A percentile compares a stretch with the other conserved stretches of the same genome.
Evolutionary conservation across 1,140 invertebrate species (phyloP).

Genomic region (Drosophila carrolli): DNA sequence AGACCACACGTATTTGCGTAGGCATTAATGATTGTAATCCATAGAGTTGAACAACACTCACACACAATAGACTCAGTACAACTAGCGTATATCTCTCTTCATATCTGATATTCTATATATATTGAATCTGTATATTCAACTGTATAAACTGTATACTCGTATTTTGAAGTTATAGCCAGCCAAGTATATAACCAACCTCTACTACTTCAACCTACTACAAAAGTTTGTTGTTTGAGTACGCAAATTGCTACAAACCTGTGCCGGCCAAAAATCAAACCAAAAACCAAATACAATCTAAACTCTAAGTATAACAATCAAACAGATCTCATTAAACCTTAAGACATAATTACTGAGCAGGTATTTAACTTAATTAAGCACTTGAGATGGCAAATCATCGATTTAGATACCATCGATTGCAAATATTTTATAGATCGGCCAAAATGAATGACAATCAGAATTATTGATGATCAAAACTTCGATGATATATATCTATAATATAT

Average conservation of each 20-base stretch:
- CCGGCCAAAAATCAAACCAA: slow-evolving; percentile 69
- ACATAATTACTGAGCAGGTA: slow-evolving; percentile 63
- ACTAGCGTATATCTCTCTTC: slow-evolving; percentile 31
- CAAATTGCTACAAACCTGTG: slow-evolving; percentile 81
- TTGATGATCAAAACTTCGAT: too few relatives aligned
- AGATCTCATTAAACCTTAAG: slow-evolving; percentile 59
- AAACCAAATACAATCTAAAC: slow-evolving; percentile 60
- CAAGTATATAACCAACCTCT: slow-evolving; percentile 65
- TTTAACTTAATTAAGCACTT: slow-evolving; percentile 64
- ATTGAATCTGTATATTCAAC: slow-evolving; percentile 58
- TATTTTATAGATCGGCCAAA: too few relatives aligned
- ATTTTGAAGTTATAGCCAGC: slow-evolving; percentile 82
- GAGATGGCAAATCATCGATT: slow-evolving; percentile 1
- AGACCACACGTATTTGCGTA: slow-evolving; percentile 37
- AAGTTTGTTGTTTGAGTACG: slow-evolving; percentile 78
- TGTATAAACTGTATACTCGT: slow-evolving; percentile 77
- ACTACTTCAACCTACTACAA: slow-evolving; percentile 61
- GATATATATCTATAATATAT: too few relatives aligned
- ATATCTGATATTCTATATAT: slow-evolving; percentile 46
- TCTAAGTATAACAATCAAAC: slow-evolving; percentile 70
- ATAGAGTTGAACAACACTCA: slow-evolving; percentile 31
- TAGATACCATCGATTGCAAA: background rate
- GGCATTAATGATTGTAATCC: slow-evolving; percentile 51
- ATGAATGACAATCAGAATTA: too few relatives aligned
- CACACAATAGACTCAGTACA: slow-evolving; percentile 31